phyloP scores from a whole-genome alignment of 37 sponge, comb jelly and placozoan genomes.

The Diacarnus erythraeanus region DNA sequence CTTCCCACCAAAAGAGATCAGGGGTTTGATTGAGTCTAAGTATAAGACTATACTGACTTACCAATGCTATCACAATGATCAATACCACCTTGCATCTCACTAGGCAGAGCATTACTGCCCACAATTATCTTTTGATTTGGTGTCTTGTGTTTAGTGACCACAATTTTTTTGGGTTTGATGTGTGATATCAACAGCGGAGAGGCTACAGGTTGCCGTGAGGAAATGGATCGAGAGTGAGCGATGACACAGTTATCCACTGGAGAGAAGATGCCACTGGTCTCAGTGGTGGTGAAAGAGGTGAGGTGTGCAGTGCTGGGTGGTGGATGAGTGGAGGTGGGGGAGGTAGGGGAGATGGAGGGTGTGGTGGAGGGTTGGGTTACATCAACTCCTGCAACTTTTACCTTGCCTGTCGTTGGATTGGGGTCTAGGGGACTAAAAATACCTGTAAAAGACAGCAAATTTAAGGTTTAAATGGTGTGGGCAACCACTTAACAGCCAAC shows the following conservation, averaged over 20 bases:
- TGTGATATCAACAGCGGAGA: neutral
- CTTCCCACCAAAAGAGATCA: too few relatives aligned
- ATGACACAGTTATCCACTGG: conserved; percentile 8
- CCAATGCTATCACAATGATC: too few relatives aligned
- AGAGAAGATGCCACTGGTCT: conserved; percentile 21
- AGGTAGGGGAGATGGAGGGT: neutral
- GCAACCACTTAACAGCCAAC: too few relatives aligned
- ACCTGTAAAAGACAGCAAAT: conserved; percentile 25
- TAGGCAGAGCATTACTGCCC: too few relatives aligned
- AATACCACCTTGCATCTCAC: too few relatives aligned
- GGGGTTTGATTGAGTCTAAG: too few relatives aligned
- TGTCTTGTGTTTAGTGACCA: too few relatives aligned
- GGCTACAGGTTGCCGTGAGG: conserved; percentile 5
- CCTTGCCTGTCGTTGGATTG: neutral
- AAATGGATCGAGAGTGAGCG: neutral
- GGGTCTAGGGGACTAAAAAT: conserved; percentile 48
- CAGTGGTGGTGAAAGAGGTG: conserved; percentile 5
- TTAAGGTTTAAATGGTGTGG: too few relatives aligned
- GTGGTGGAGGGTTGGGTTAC: conserved; percentile 1
- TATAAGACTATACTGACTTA: too few relatives aligned
- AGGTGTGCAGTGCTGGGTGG: neutral
- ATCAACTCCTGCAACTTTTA: neutral
- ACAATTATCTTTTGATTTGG: too few relatives aligned
- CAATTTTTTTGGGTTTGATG: too few relatives aligned
- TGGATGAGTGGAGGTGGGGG: neutral